Evolutionary conservation across 2,888 invertebrate genomes (phyloP), one percentile per base, ranked within the genome.

Genomic region (Panorpa germanica): DNA sequence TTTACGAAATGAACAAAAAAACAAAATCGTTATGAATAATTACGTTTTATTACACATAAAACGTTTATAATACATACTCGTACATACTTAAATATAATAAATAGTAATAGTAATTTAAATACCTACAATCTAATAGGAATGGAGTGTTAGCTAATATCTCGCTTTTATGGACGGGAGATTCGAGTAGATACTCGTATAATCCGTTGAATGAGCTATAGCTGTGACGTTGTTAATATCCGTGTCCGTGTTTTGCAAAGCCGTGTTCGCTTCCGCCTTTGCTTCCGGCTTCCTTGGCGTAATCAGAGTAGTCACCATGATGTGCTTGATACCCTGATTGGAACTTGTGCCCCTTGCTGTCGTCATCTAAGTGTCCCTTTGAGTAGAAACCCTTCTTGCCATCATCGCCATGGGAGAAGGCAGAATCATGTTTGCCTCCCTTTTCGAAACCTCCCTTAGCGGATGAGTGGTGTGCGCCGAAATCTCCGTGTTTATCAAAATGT

Each of bases 401-500:
- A 20, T 58, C 55, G 8, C 51, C 57, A 31, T 61, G 57, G 27
- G 63, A 55, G 39, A 56, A 59, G 3, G 52, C 67, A 2, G 63
- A 52, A 28, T 65, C 59, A 33, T 59, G 54, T 25, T 61, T 54
- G 5, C 57, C 63, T 4, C 62, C 71, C 42, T 70, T 59, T 39
- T 63, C 56, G 38, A 60, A 60, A 11, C 49, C 63, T 4, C 69
- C 73, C 35, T 61, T 56, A 33, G 57, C 58, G 2, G 61, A 53
- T 2, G 55, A 57, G 36, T 68, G 64, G 21, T 67, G 57, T 21
- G 56, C 57, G 34, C 67, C 55, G 35, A 57, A 54, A 37, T 60
- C 57, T 2, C 62, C 69, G 45, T 72, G 63, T 43, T 72, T 71
- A 35, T 67, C 63, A 45, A 63, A 69, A 44, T 70, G 62, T 1